Evolutionary conservation across 2,888 invertebrate genomes (phyloP).

Genomic region (Lithophane leautieri): DNA sequence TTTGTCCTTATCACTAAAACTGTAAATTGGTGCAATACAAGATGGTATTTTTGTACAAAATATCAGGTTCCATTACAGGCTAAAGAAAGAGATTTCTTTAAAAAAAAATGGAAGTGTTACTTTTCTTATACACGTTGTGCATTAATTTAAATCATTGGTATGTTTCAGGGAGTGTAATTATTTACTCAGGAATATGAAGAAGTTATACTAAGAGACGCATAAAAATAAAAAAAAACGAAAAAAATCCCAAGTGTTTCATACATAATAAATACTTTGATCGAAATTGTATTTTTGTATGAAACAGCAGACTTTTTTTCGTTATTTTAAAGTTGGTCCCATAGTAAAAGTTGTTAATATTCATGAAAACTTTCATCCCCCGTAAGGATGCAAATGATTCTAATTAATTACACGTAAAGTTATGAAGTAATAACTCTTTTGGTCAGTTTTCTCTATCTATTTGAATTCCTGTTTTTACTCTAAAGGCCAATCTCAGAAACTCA

Average conservation of each 20-base stretch:
- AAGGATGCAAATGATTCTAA: conserved; percentile 2
- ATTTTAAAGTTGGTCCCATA: not conserved
- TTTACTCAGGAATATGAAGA: conserved; percentile 6
- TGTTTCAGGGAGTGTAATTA: not conserved
- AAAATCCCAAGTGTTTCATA: not conserved
- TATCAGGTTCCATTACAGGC: fast-evolving
- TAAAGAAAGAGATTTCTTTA: not conserved
- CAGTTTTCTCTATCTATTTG: not conserved
- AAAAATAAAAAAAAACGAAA: not conserved
- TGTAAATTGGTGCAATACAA: not conserved
- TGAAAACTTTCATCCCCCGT: not conserved
- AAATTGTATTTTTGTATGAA: not conserved
- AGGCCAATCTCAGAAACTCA: not conserved
- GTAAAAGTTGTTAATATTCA: conserved; percentile 11
- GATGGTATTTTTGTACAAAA: not conserved
- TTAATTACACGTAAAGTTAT: not conserved
- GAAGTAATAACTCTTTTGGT: not conserved
- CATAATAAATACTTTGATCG: not conserved
- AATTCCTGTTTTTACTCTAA: not conserved
- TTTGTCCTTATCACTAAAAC: not conserved
- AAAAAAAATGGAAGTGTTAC: not conserved
- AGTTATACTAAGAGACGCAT: not conserved
- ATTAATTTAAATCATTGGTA: not conserved
- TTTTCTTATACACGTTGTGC: not conserved
- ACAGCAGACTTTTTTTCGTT: not conserved